Percentiles rank a stretch among this genome's conserved stretches.
These are phyloP conservation scores for Chaitophorus viminalis DNA, from an alignment of 2,888 invertebrate genomes.

Conservation along the genomic window DNA sequence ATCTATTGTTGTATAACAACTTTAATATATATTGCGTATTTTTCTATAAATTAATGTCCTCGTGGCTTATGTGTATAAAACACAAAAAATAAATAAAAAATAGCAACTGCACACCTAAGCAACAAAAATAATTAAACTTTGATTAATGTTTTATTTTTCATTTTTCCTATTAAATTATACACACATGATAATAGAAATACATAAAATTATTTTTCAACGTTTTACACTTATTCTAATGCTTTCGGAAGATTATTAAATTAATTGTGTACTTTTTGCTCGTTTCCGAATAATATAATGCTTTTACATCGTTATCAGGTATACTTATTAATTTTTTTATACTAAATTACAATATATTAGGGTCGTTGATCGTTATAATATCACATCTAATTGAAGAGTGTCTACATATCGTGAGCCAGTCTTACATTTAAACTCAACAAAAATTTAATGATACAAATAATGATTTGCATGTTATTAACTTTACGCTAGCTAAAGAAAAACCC, in stretches of 20 bases:
- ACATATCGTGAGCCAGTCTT: too few relatives aligned
- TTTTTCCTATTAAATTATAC: neutral
- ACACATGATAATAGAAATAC: neutral
- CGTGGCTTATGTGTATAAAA: neutral
- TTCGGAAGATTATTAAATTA: neutral
- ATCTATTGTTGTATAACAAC: too few relatives aligned
- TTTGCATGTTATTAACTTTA: too few relatives aligned
- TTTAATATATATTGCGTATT: neutral
- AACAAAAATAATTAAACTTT: conserved; percentile 31
- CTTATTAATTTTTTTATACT: too few relatives aligned
- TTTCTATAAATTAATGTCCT: neutral
- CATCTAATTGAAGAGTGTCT: too few relatives aligned
- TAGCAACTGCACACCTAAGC: conserved; percentile 12
- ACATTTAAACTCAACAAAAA: too few relatives aligned
- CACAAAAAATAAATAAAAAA: neutral
- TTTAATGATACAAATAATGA: too few relatives aligned
- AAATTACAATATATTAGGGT: too few relatives aligned
- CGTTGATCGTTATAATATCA: too few relatives aligned
- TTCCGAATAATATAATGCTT: too few relatives aligned
- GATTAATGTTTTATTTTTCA: neutral
- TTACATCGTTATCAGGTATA: too few relatives aligned
- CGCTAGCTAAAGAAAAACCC: too few relatives aligned
- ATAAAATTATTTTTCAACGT: neutral
- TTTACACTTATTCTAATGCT: neutral
- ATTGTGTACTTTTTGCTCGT: neutral